Evolutionary conservation across 2,797 vertebrate species (phyloP), one percentile per base, ranked within the genome.

Genomic region (Austrolebias charrua): DNA sequence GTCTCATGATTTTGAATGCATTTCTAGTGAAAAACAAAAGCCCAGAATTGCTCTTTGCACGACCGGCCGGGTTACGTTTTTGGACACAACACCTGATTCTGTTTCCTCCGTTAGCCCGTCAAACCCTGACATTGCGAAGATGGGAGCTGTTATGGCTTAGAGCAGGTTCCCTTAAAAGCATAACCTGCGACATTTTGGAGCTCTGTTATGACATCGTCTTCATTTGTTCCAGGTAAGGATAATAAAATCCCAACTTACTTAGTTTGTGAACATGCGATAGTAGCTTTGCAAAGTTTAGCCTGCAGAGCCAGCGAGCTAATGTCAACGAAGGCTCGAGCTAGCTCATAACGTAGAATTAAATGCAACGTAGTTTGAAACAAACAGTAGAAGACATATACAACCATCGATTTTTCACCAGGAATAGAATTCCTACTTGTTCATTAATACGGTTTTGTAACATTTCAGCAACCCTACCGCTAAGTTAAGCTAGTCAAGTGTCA

Each of bases 111-210:
- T 86, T 86, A 81, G 83, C 78, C 63, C 68, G 20, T 70, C 75
- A 70, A 63, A 75, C 63, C 47, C 78, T 87, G 89, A 90, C 80
- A 85, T 88, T 90, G 87, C 80, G 75, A 89, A 85, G 85, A 91
- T 90, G 89, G 86, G 86, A 81, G 82, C 86, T 84, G 78, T 81
- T 79, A 42, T 74, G 85, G 58, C 83, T 19, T 90, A 88, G 81
- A 71, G n/a, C 60, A 45, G 73, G 75, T 79, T 63, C 63, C 59
- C 48, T 7, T 58, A 63, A 73, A 47, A 76, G 68, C 67, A 65
- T 47, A 59, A 33, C 78, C 75, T 52, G 63, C 70, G 59, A 73
- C 63, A 79, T 80, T 72, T 62, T 10, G 19, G 56, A 80, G 52
- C 44, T 60, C 55, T 86, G 85, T 88, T 86, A 90, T 89, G 89